A percentile compares a stretch with the other conserved stretches of the same genome.
Evolutionary conservation across 1,140 invertebrate genomes (phyloP).

Genomic region (Marisa cornuarietis): DNA sequence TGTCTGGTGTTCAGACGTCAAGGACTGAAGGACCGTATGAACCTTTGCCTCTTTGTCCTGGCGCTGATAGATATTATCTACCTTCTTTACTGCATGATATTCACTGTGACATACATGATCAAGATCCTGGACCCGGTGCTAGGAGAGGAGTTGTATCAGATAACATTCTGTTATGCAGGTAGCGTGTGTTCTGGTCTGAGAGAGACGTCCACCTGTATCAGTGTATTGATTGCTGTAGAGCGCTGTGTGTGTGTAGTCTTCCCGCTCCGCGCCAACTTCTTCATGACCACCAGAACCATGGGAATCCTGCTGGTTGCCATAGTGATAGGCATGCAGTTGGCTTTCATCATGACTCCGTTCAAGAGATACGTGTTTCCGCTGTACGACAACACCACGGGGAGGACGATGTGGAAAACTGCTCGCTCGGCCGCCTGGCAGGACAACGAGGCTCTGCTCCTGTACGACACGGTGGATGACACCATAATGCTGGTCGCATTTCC

Average conservation of each 20-base stretch:
- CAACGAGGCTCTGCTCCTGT: not conserved
- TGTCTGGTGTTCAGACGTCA: not conserved
- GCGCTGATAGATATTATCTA: not conserved
- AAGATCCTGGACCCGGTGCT: not conserved
- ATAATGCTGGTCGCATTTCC: not conserved
- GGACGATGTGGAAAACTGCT: not conserved
- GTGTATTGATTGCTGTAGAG: not conserved
- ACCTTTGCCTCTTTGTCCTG: not conserved
- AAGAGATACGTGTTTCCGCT: not conserved
- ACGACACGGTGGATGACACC: not conserved
- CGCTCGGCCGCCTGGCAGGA: not conserved
- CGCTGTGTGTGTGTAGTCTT: not conserved
- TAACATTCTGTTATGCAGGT: not conserved
- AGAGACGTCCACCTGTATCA: not conserved
- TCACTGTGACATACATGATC: not conserved
- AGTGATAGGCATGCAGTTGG: not conserved
- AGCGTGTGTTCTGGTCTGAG: not conserved
- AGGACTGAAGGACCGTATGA: no score
- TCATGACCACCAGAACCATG: slow-evolving; percentile 1
- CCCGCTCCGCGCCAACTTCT: not conserved
- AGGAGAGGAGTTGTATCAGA: not conserved
- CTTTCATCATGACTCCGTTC: not conserved
- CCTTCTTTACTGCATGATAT: not conserved
- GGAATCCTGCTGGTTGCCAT: not conserved
- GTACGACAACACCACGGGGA: not conserved